These are phyloP conservation scores for Dynastes grantii DNA, from an alignment of 2,888 invertebrate genomes.

Conservation along the genomic window DNA sequence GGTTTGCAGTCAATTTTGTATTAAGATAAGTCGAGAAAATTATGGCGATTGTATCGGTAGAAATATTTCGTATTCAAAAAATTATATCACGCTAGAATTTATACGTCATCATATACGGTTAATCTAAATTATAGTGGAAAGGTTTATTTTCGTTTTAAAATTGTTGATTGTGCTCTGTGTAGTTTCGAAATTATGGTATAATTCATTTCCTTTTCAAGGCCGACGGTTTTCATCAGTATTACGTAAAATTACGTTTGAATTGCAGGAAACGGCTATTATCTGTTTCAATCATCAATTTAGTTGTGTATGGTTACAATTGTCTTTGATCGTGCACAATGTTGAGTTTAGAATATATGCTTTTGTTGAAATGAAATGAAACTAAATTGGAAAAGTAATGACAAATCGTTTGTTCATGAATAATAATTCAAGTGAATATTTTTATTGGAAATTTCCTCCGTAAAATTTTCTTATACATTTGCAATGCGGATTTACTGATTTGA, in stretches of 20 bases:
- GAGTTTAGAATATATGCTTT: too few relatives aligned
- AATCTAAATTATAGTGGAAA: background rate
- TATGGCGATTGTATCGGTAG: background rate
- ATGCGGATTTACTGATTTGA: too few relatives aligned
- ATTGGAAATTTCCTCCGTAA: too few relatives aligned
- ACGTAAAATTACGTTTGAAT: slow-evolving; percentile 35
- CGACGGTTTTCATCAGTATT: slow-evolving; percentile 20
- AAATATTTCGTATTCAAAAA: too few relatives aligned
- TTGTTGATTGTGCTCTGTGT: slow-evolving; percentile 8
- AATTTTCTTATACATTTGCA: too few relatives aligned
- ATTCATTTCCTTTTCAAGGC: slow-evolving; percentile 29
- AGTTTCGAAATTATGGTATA: slow-evolving; percentile 14
- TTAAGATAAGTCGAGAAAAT: background rate
- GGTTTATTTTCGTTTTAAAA: slow-evolving; percentile 9
- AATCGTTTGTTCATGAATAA: too few relatives aligned
- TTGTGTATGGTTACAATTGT: slow-evolving; percentile 16
- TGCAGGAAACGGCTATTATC: slow-evolving; percentile 29
- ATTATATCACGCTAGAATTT: background rate
- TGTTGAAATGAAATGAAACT: too few relatives aligned
- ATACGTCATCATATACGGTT: background rate
- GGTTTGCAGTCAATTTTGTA: slow-evolving; percentile 10
- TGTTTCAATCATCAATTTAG: slow-evolving; percentile 34
- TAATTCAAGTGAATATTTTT: too few relatives aligned
- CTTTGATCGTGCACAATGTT: background rate
- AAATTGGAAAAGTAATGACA: too few relatives aligned